Percentiles rank a stretch among this genome's conserved stretches.
Evolutionary conservation across 2,888 invertebrate genomes (phyloP).

Genomic region (Scaptomyza parva): DNA sequence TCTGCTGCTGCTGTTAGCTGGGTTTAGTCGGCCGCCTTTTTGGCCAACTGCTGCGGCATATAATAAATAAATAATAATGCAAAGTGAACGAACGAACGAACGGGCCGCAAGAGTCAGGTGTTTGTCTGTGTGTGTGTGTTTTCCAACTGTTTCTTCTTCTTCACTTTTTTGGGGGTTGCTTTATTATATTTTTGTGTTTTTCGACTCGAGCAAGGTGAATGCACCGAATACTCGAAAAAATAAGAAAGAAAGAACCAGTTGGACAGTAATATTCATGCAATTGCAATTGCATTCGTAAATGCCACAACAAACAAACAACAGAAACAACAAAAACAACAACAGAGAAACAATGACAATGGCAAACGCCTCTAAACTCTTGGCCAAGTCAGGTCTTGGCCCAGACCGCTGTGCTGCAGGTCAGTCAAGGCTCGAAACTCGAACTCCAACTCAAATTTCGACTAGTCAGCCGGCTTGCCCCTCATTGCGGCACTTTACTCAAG

Average conservation of each 20-base stretch:
- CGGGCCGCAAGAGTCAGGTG: slow-evolving; percentile 64
- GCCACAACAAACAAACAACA: slow-evolving; percentile 24
- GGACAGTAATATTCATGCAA: slow-evolving; percentile 52
- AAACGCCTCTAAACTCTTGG: slow-evolving; percentile 33
- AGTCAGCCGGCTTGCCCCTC: slow-evolving; percentile 67
- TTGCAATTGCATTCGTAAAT: slow-evolving; percentile 60
- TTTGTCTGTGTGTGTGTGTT: slow-evolving; percentile 11
- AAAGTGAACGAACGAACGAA: slow-evolving; percentile 47
- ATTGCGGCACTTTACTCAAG: slow-evolving; percentile 64
- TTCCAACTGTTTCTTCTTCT: slow-evolving; percentile 13
- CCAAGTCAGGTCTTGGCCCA: slow-evolving; percentile 15
- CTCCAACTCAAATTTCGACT: slow-evolving; percentile 37
- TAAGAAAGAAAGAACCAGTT: slow-evolving; percentile 45
- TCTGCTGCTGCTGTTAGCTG: slow-evolving; percentile 35
- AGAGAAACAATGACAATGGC: slow-evolving; percentile 63
- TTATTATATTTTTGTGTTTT: slow-evolving; percentile 18
- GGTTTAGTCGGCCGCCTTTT: slow-evolving; percentile 12
- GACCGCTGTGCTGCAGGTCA: slow-evolving; percentile 27
- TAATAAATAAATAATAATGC: slow-evolving; percentile 36
- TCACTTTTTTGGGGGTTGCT: slow-evolving; percentile 58
- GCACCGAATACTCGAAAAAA: slow-evolving; percentile 42
- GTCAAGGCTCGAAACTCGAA: slow-evolving; percentile 28
- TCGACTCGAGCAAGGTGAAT: slow-evolving; percentile 65
- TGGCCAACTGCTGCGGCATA: slow-evolving; percentile 44
- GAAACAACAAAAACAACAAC: too few species aligned